Percentiles rank a stretch among this genome's conserved stretches.
Conservation (phyloP, 2,113 vertebrate species). For the Atlantisia rogersi region DNA sequence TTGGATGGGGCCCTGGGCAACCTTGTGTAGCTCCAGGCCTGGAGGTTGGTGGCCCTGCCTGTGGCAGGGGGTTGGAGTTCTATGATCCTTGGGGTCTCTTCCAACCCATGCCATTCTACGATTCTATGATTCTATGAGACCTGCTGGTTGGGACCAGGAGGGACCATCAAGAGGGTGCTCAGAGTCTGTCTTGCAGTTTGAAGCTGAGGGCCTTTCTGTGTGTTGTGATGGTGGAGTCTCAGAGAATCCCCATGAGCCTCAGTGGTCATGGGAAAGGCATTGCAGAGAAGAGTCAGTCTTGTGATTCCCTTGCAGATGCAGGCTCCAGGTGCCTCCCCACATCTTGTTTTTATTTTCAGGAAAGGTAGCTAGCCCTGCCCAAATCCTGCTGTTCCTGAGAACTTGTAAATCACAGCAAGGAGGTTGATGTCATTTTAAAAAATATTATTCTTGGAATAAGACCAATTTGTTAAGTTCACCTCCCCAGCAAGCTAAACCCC, state of each 20-base stretch:
- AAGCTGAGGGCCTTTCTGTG: background rate
- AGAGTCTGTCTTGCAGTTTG: background rate
- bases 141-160: background rate
- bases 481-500: background rate
- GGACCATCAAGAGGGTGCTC: background rate
- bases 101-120: too few species aligned
- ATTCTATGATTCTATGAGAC: background rate
- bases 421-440: background rate
- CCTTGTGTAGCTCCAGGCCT: too few species aligned
- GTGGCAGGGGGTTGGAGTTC: too few species aligned
- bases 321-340: background rate
- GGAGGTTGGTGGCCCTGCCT: too few species aligned
- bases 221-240: background rate
- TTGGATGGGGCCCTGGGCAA: too few species aligned
- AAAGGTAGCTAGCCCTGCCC: background rate
- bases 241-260: accelerated
- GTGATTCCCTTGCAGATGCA: accelerated
- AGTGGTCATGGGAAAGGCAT: background rate
- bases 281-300: background rate
- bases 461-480: background rate
- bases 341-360: background rate
- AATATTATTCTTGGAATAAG: background rate
- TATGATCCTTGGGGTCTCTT: too few species aligned
- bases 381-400: background rate
- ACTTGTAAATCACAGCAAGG: background rate